Percentiles rank a stretch among this genome's conserved stretches.
Evolutionary conservation across 1,140 invertebrate genomes (phyloP).

Genomic region (Sogatella furcifera): DNA sequence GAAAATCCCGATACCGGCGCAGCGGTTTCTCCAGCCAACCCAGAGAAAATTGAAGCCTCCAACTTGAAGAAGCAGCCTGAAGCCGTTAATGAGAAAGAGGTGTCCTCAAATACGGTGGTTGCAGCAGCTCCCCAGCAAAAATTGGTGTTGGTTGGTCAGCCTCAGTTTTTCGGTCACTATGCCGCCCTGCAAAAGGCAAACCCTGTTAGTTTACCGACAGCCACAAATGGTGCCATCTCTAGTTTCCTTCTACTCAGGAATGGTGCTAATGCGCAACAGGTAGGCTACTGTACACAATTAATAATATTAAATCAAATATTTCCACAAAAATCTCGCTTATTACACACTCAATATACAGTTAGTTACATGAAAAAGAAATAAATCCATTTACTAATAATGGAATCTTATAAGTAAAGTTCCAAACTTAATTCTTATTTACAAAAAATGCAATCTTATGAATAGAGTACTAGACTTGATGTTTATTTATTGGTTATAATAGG

Average conservation of each 20-base stretch:
- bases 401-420: too few species aligned
- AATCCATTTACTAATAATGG: too few species aligned
- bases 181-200: slow-evolving; percentile 8
- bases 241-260: slow-evolving; percentile 14
- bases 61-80: not conserved
- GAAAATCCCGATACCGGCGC: not conserved
- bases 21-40: not conserved
- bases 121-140: slow-evolving; percentile 5
- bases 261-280: not conserved
- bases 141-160: slow-evolving; percentile 15
- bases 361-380: too few species aligned
- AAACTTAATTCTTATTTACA: too few species aligned
- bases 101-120: not conserved
- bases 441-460: too few species aligned
- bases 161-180: slow-evolving; percentile 17
- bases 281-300: too few species aligned
- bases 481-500: too few species aligned
- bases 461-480: too few species aligned
- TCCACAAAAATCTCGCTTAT: too few species aligned
- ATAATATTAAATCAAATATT: too few species aligned
- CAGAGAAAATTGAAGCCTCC: not conserved
- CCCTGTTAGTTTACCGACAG: slow-evolving; percentile 10
- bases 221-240: slow-evolving; percentile 13
- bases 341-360: too few species aligned
- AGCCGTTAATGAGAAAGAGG: not conserved